Evolutionary conservation across 2,888 invertebrate species (phyloP).

Genomic region (Eristalis tenax): DNA sequence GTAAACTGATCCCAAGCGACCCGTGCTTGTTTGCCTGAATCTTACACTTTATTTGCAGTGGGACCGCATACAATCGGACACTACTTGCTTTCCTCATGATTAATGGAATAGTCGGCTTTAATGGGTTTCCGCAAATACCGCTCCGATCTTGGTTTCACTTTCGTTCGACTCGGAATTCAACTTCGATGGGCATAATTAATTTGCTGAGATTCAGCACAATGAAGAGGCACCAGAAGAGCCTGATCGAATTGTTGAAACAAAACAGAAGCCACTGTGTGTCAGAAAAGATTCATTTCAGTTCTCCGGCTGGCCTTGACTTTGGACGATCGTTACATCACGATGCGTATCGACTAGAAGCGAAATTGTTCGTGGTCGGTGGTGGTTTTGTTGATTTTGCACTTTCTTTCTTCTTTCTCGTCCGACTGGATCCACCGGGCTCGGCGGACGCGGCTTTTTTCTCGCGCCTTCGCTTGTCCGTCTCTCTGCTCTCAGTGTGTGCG

Average conservation of each 20-base stretch:
- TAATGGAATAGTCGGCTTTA: conserved; percentile 39
- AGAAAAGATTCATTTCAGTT: neutral
- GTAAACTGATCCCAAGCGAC: neutral
- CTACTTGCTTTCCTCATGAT: conserved; percentile 32
- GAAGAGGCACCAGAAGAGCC: neutral
- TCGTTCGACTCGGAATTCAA: neutral
- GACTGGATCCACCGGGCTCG: conserved; percentile 20
- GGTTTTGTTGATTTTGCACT: neutral
- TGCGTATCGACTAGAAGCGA: neutral
- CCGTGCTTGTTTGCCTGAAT: neutral
- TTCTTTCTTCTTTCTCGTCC: conserved; percentile 34
- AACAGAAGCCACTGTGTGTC: neutral
- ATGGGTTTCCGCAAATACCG: conserved; percentile 26
- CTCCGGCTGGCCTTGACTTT: conserved; percentile 27
- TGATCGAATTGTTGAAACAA: neutral
- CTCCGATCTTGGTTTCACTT: conserved; percentile 36
- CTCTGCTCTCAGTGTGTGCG: neutral
- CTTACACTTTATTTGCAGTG: neutral
- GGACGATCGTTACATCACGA: conserved; percentile 10
- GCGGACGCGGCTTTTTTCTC: neutral
- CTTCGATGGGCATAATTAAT: conserved; percentile 15
- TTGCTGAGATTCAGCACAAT: neutral
- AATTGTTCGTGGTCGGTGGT: neutral
- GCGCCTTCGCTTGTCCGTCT: neutral
- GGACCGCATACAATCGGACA: conserved; percentile 7